Percentiles rank a stretch among this genome's conserved stretches.
phyloP scores from a whole-genome alignment of 2,888 invertebrate species.

The Trachelus tabidus region DNA sequence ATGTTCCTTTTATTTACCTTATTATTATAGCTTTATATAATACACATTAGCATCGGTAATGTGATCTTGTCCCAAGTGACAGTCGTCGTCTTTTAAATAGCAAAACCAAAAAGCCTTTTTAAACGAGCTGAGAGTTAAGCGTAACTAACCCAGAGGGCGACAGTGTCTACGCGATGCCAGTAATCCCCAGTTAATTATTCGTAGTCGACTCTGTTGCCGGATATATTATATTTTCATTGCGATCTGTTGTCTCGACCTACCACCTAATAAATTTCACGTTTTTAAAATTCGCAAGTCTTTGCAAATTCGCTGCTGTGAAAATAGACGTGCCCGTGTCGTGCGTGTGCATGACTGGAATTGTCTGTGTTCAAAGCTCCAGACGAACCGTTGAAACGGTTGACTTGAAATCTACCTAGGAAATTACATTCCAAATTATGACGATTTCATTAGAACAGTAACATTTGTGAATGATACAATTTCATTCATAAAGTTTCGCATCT shows the following conservation, averaged over 20 bases:
- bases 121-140: not conserved
- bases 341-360: no score
- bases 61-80: not conserved
- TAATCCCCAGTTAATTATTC: not conserved
- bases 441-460: not conserved
- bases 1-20: not conserved
- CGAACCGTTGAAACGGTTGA: no score
- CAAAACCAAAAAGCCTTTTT: not conserved
- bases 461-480: not conserved
- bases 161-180: not conserved
- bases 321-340: no score
- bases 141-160: not conserved
- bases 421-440: not conserved
- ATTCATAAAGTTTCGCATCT: not conserved
- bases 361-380: no score
- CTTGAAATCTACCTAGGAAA: not conserved
- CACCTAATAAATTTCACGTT: no score
- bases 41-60: not conserved
- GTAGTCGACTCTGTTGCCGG: not conserved
- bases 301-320: no score
- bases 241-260: not conserved
- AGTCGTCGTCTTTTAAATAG: not conserved
- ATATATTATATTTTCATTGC: not conserved
- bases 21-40: not conserved
- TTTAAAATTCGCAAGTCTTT: no score